Base-by-base conservation (phyloP, 2,888 invertebrate genomes). In the Rhamnusium bicolor region DNA sequence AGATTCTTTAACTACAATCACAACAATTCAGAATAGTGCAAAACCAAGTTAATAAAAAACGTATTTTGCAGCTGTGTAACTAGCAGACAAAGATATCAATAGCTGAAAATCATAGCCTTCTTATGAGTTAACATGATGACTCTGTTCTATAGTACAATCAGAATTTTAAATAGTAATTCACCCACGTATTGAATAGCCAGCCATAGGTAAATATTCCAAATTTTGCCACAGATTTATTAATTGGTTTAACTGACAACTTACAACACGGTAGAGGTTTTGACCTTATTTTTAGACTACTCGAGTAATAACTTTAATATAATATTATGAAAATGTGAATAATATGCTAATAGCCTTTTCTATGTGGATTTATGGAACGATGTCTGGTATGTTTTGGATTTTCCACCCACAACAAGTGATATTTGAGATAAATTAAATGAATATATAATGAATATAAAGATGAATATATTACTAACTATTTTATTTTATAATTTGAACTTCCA, bases 371-470 rank as follows among this genome's bases (percentile, higher is more conserved):
- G 19, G 49, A 51, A 16, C 49, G 14, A 27, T 51, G n/a, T 27
- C 63, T 18, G 51, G 8, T 47, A 51, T 27, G n/a, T 63, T 29
- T 51, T 14, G 27, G 47, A 49, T 47, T 16, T 19, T 51, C 47
- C 63, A 27, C 63, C 63, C 19, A 27, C 27, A 16, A 19, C 10
- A 18, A 49, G n/a, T 46, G 29, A 27, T 27, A 63, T 27, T 19
- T 24, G 49, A 49, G 27, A 63, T 63, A 63, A 63, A 14, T 51
- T 49, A 63, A 51, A 63, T 63, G 49, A 63, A 49, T 63, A 51
- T 4, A 19, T 51, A 24, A 27, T 27, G 21, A 27, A 49, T 49
- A 14, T 49, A 49, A n/a, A 16, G 49, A 16, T 14, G 16, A 24
- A 27, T 63, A 46, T 63, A 16, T 16, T 32, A 58, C 16, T 5